These are phyloP conservation scores for Meles meles DNA, from an alignment of 2,113 vertebrate species.

Conservation along the genomic window DNA sequence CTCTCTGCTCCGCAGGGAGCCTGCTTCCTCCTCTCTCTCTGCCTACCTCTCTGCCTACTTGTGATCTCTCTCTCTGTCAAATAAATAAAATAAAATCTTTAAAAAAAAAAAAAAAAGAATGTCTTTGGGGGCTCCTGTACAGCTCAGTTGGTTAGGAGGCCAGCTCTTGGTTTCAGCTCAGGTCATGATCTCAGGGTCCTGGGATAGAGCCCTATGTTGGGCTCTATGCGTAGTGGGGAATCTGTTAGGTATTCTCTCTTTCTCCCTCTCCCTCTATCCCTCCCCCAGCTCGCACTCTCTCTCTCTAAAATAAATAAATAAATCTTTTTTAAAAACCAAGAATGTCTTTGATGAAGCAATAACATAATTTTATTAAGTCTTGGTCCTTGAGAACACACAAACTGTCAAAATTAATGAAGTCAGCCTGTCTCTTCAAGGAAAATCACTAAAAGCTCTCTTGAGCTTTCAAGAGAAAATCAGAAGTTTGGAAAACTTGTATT, in stretches of 20 bases:
- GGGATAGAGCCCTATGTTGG: neutral
- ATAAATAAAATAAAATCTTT: too few relatives aligned
- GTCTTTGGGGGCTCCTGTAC: too few relatives aligned
- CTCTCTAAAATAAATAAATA: neutral
- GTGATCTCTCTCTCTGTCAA: too few relatives aligned
- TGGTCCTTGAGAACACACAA: neutral
- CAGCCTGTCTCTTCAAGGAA: conserved; percentile 12
- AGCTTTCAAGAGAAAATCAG: conserved; percentile 22
- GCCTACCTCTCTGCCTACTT: too few relatives aligned
- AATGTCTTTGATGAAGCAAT: neutral
- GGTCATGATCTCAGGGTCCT: neutral
- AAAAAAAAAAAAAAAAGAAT: too few relatives aligned
- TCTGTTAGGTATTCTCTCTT: neutral
- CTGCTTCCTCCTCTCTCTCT: too few relatives aligned
- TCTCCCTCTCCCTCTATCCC: neutral
- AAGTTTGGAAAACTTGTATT: conserved; percentile 21
- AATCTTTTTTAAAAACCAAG: neutral
- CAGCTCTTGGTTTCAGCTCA: neutral
- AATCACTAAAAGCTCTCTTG: neutral
- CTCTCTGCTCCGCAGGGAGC: too few relatives aligned
- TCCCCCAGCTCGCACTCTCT: neutral
- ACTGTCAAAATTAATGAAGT: conserved; percentile 9
- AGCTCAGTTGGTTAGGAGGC: neutral
- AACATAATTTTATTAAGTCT: conserved; percentile 21
- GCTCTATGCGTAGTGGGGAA: neutral